A percentile compares a stretch with the other conserved stretches of the same genome.
Evolutionary conservation across 92 coral and sea anemone species (phyloP).

Genomic region (Porites divaricata): DNA sequence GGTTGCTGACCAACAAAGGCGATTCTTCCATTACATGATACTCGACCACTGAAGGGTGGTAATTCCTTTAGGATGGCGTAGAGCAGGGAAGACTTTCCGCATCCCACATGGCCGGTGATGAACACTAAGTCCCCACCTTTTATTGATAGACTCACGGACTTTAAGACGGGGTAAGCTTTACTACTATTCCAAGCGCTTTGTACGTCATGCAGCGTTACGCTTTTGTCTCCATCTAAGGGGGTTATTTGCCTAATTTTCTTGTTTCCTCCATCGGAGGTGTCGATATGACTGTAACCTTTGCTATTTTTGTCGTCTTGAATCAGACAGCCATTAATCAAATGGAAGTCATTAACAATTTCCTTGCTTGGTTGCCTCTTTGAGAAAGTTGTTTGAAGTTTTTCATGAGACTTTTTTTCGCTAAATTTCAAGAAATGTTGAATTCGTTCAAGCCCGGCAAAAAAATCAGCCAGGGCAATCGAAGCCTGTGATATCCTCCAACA

Average conservation of each 20-base stretch:
- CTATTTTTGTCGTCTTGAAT: not conserved
- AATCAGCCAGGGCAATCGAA: slow-evolving; percentile 57
- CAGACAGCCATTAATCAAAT: not conserved
- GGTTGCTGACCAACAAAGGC: slow-evolving; percentile 68
- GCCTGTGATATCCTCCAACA: slow-evolving; percentile 62
- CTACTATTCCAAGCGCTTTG: slow-evolving; percentile 20
- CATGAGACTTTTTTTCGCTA: not conserved
- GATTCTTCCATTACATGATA: slow-evolving; percentile 23
- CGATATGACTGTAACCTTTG: not conserved
- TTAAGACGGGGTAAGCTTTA: not conserved
- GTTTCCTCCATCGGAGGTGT: not conserved
- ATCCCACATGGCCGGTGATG: slow-evolving; percentile 57
- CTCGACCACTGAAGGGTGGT: slow-evolving; percentile 28
- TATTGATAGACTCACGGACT: not conserved
- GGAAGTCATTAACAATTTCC: not conserved
- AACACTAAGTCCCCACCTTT: slow-evolving; percentile 24
- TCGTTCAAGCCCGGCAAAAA: slow-evolving; percentile 51
- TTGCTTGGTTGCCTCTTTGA: not conserved
- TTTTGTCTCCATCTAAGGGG: not conserved
- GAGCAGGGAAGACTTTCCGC: slow-evolving; percentile 62
- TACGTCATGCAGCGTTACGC: not conserved
- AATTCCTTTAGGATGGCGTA: slow-evolving; percentile 54
- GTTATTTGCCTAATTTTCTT: not conserved
- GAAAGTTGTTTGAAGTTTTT: not conserved
- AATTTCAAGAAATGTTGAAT: slow-evolving; percentile 55